These are phyloP conservation scores for Drosophila prolongata DNA, from an alignment of 2,888 invertebrate species.

Conservation along the genomic window DNA sequence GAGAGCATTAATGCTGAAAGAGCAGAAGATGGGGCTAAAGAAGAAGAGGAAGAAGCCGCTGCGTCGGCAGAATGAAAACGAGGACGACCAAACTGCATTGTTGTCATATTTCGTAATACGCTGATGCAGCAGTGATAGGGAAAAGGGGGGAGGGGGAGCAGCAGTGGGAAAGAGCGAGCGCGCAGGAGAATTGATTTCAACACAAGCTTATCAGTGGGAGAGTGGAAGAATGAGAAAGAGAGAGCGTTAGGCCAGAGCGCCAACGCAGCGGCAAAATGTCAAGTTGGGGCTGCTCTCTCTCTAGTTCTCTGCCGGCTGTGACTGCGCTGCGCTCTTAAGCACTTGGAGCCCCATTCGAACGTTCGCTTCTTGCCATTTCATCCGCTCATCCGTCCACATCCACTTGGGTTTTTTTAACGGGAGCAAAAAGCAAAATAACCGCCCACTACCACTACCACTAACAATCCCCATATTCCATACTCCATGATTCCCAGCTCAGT, in stretches of 20 bases:
- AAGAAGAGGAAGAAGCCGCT: conserved; percentile 38
- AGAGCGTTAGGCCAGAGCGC: conserved; percentile 57
- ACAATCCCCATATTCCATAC: conserved; percentile 23
- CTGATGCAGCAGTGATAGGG: conserved; percentile 64
- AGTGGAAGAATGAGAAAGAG: conserved; percentile 31
- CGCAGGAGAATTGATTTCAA: conserved; percentile 37
- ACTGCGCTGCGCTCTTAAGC: conserved; percentile 65
- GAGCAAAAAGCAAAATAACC: conserved; percentile 23
- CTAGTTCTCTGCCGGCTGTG: conserved; percentile 38
- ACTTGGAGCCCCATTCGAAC: conserved; percentile 65
- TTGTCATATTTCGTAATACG: conserved; percentile 83
- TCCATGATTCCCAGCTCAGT: conserved; percentile 42
- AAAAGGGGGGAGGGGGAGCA: conserved; percentile 2
- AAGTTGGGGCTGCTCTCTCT: conserved; percentile 48
- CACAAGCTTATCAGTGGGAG: conserved; percentile 45
- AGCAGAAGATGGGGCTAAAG: conserved; percentile 27
- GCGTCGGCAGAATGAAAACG: conserved; percentile 74
- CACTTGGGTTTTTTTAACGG: conserved; percentile 64
- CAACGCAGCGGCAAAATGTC: conserved; percentile 71
- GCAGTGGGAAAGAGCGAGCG: conserved; percentile 59
- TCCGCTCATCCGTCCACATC: conserved; percentile 81
- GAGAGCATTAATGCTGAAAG: conserved; percentile 56
- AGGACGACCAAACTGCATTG: conserved; percentile 82
- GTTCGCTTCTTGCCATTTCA: conserved; percentile 71
- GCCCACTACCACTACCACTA: conserved; percentile 27